Evolutionary conservation across 1,140 invertebrate species (phyloP).

Genomic region (Brachionus paranguensis): DNA sequence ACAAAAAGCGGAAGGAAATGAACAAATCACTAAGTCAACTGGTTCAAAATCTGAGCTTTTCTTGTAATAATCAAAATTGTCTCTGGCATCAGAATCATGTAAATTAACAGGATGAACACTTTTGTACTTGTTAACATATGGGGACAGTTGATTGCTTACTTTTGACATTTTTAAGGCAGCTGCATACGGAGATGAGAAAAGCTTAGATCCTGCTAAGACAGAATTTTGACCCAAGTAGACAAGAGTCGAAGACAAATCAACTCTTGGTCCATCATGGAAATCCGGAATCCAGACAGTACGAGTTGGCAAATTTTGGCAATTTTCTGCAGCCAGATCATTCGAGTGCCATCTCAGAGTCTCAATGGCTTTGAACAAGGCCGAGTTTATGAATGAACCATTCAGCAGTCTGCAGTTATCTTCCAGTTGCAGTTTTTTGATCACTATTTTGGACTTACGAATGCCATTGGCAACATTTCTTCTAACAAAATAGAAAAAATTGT

Average conservation of each 20-base stretch:
- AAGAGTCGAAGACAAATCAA: not conserved
- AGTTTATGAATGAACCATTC: not conserved
- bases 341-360: not conserved
- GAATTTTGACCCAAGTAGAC: conserved; percentile 11
- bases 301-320: not conserved
- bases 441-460: not conserved
- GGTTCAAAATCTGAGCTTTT: conserved; percentile 37
- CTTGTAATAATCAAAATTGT: conserved; percentile 41
- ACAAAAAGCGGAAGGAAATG: conserved; percentile 41
- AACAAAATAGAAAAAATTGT: not conserved
- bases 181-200: not conserved
- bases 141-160: not conserved
- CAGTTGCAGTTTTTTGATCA: not conserved
- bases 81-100: not conserved
- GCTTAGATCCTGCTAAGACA: not conserved
- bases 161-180: not conserved
- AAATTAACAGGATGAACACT: not conserved
- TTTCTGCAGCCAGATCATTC: conserved; percentile 11
- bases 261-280: conserved; percentile 15
- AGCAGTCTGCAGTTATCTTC: not conserved
- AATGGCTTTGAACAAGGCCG: not conserved
- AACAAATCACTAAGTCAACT: conserved; percentile 41
- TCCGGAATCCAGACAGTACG: conserved; percentile 15
- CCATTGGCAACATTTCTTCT: not conserved
- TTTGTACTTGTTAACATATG: not conserved